phyloP scores from a whole-genome alignment of 2,888 invertebrate genomes.

The Cremastobaeus sp. region DNA sequence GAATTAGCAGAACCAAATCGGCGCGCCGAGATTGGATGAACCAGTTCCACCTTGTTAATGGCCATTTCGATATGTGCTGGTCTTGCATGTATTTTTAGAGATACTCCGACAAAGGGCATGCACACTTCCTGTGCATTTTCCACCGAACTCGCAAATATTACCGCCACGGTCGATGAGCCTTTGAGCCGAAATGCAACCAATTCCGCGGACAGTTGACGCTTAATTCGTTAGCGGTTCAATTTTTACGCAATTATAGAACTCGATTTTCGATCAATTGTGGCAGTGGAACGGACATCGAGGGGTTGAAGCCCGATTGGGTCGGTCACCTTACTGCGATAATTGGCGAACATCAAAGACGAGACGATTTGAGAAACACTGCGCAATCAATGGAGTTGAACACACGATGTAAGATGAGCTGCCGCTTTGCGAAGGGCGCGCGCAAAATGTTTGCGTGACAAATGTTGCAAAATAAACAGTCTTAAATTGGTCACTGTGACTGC shows the following conservation, averaged over 20 bases:
- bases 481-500: slow-evolving; percentile 34
- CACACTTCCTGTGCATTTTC: slow-evolving; percentile 14
- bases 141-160: too few species aligned
- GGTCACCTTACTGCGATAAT: not conserved
- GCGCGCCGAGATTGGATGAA: slow-evolving; percentile 28
- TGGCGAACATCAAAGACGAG: not conserved
- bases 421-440: slow-evolving; percentile 15
- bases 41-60: slow-evolving; percentile 36
- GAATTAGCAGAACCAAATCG: slow-evolving; percentile 47
- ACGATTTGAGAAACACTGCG: not conserved
- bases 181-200: too few species aligned
- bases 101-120: slow-evolving; percentile 21
- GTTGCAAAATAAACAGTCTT: slow-evolving; percentile 40
- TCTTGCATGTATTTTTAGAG: slow-evolving; percentile 23
- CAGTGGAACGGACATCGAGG: not conserved
- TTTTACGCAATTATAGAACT: too few species aligned
- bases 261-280: not conserved
- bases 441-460: slow-evolving; percentile 48
- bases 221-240: too few species aligned
- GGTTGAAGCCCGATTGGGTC: too few species aligned
- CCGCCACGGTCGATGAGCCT: too few species aligned
- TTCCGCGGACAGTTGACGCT: too few species aligned
- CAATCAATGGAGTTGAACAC: slow-evolving; percentile 9
- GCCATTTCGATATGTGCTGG: slow-evolving; percentile 33
- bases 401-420: slow-evolving; percentile 26